Percentiles rank a stretch among this genome's conserved stretches.
Evolutionary conservation across 2,113 vertebrate genomes (phyloP).

Genomic region (Corythoichthys intestinalis): DNA sequence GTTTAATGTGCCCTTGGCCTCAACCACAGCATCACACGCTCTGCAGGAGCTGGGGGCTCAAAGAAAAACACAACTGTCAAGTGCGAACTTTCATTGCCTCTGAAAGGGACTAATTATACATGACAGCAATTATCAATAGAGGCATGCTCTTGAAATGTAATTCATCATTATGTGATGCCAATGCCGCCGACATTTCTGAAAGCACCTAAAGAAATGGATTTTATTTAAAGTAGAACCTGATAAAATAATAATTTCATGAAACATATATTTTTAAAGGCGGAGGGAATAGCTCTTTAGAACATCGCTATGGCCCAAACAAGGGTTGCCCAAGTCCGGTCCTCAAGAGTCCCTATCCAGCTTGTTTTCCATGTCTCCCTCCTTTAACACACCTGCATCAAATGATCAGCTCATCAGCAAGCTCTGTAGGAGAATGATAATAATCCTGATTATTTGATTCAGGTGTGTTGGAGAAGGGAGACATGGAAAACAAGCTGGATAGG

Average conservation of each 20-base stretch:
- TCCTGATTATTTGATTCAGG: no score
- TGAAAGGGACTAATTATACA: conserved; percentile 46
- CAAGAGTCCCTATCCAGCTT: no score
- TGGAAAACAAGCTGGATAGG: not conserved
- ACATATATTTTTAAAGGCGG: not conserved
- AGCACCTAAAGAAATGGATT: not conserved
- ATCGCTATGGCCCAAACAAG: not conserved
- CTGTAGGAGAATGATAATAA: no score
- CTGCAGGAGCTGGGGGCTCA: conserved; percentile 28
- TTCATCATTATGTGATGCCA: conserved; percentile 26
- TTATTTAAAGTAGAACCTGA: not conserved
- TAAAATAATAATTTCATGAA: not conserved
- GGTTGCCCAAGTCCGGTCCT: no score
- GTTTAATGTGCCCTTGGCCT: conserved; percentile 61
- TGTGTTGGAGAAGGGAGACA: not conserved
- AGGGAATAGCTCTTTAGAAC: not conserved
- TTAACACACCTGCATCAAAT: no score
- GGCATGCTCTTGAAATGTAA: conserved; percentile 20
- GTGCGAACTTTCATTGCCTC: conserved; percentile 35
- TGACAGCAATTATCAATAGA: conserved; percentile 46
- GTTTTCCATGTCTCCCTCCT: no score
- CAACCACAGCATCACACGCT: conserved; percentile 32
- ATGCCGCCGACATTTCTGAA: not conserved
- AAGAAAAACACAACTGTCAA: conserved; percentile 20
- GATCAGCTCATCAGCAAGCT: no score